phyloP scores from a whole-genome alignment of 2,113 vertebrate species.

The Alligator sinensis region DNA sequence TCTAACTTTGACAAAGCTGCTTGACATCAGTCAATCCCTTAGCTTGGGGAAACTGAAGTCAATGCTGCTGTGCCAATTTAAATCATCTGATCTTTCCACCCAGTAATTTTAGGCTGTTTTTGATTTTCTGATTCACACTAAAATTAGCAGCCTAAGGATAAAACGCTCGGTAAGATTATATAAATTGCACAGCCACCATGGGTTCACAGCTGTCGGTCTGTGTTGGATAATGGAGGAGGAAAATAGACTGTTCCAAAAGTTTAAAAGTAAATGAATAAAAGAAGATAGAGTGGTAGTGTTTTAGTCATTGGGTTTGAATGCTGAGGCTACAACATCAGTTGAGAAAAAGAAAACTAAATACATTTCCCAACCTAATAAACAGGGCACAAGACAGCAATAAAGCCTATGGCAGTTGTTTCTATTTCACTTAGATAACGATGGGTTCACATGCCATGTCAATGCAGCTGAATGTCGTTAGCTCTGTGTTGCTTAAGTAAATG shows the following conservation, averaged over 20 bases:
- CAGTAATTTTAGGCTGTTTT: neutral
- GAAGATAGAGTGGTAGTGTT: neutral
- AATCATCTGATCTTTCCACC: too few species aligned
- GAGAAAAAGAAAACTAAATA: neutral
- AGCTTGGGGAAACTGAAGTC: too few species aligned
- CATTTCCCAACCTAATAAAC: neutral
- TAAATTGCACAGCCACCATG: neutral
- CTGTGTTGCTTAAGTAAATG: neutral
- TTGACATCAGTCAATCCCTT: rapidly evolving
- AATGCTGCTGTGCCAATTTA: neutral
- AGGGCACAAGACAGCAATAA: neutral
- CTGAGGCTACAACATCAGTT: neutral
- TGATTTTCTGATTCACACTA: neutral
- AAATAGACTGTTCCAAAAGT: too few species aligned
- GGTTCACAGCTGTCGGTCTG: neutral
- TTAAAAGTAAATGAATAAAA: neutral
- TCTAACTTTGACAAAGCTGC: neutral
- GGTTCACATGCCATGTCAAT: neutral
- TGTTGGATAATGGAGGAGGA: neutral
- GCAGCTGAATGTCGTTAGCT: neutral
- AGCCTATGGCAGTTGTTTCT: neutral
- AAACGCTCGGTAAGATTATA: neutral
- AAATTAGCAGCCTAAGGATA: neutral
- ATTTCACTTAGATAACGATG: neutral
- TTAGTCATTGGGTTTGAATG: neutral